Evolutionary conservation across 2,797 vertebrate genomes (phyloP).

Genomic region (Chloroceryle amazona): DNA sequence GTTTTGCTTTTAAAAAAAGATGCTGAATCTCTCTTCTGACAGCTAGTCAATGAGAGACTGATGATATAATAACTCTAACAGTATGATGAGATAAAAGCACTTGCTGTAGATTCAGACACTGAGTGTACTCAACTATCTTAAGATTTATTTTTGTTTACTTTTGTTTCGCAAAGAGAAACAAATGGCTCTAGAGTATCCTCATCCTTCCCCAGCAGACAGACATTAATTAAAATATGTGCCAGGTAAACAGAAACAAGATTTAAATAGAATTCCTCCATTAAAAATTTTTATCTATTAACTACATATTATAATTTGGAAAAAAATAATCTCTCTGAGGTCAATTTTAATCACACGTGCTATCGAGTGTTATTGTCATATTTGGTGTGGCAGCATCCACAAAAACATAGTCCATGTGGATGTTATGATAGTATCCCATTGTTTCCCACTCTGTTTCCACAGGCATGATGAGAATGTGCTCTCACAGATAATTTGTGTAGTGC

Average conservation of each 20-base stretch:
- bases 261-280: background rate
- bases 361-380: background rate
- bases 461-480: background rate
- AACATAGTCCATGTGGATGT: background rate
- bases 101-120: background rate
- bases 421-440: background rate
- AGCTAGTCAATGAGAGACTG: background rate
- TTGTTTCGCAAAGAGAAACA: background rate
- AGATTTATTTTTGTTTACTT: background rate
- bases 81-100: background rate
- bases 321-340: background rate
- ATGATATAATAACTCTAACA: background rate
- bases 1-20: background rate
- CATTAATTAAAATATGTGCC: background rate
- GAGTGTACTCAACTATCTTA: background rate
- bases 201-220: background rate
- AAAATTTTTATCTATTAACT: background rate
- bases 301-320: background rate
- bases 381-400: background rate
- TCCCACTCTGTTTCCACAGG: background rate
- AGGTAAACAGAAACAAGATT: background rate
- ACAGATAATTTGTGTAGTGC: background rate
- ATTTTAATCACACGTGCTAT: background rate
- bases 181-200: background rate
- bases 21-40: background rate